These are phyloP conservation scores for Toxonevra muliebris DNA, from an alignment of 2,888 invertebrate species.

Conservation along the genomic window DNA sequence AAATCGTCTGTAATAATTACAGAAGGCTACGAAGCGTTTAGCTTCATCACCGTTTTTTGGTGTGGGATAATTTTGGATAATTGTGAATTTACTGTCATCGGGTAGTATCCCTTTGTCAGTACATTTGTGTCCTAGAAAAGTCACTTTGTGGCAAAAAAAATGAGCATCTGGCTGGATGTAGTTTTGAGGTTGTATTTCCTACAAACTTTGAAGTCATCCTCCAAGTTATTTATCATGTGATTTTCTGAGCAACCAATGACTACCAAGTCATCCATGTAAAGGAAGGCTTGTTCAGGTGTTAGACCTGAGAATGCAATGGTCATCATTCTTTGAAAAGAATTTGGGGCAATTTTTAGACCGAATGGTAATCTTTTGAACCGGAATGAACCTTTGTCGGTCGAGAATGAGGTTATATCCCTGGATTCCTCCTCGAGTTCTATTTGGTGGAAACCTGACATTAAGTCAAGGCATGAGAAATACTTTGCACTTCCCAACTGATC, in stretches of 20 bases:
- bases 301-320: constrained; percentile 39
- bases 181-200: constrained; percentile 30
- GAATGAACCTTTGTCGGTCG: constrained; percentile 27
- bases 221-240: constrained; percentile 29
- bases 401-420: constrained; percentile 26
- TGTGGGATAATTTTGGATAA: constrained; percentile 25
- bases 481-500: constrained; percentile 22
- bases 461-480: constrained; percentile 29
- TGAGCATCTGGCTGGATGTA: constrained; percentile 40
- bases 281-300: constrained; percentile 38
- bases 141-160: constrained; percentile 39
- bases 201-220: constrained; percentile 20
- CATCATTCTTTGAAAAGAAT: constrained; percentile 47
- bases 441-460: constrained; percentile 29
- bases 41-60: too few relatives aligned
- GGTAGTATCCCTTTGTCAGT: constrained; percentile 30
- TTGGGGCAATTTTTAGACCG: constrained; percentile 41
- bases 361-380: constrained; percentile 41
- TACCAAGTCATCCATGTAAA: constrained; percentile 44
- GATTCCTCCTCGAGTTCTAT: constrained; percentile 21
- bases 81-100: constrained; percentile 23
- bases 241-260: constrained; percentile 40
- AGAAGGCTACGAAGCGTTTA: constrained; percentile 30
- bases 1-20: constrained; percentile 5
- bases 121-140: constrained; percentile 35